Evolutionary conservation across 2,113 vertebrate species (phyloP).

Genomic region (Cairina moschata): DNA sequence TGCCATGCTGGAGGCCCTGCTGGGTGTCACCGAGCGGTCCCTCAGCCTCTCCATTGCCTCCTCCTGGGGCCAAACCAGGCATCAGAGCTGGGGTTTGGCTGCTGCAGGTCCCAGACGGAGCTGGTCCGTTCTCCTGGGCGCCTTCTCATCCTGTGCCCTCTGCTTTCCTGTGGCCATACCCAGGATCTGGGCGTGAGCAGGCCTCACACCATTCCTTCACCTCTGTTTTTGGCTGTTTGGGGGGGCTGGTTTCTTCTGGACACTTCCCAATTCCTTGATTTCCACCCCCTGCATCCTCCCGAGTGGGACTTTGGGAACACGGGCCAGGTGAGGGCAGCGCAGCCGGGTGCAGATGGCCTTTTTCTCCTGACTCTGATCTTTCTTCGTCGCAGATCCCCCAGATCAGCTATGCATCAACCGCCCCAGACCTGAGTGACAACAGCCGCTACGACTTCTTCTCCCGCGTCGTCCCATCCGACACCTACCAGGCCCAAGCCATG

Average conservation of each 20-base stretch:
- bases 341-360: neutral
- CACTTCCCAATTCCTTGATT: neutral
- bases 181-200: too few species aligned
- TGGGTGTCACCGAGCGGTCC: neutral
- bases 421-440: constrained; percentile 95
- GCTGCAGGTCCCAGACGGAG: neutral
- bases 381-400: constrained; percentile 86
- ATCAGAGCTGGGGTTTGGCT: neutral
- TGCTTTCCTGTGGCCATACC: too few species aligned
- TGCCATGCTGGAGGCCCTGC: neutral
- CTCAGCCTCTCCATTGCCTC: accelerated
- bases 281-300: neutral
- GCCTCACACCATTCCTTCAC: too few species aligned
- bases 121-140: neutral
- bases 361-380: neutral
- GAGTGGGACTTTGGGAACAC: neutral
- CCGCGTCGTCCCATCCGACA: constrained; percentile 93
- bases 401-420: constrained; percentile 97
- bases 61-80: neutral
- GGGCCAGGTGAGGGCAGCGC: neutral
- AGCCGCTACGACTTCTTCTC: constrained; percentile 98
- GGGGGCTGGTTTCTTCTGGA: neutral
- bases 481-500: constrained; percentile 97
- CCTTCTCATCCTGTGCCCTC: too few species aligned
- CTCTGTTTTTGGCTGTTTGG: too few species aligned